Conservation (phyloP, 1,140 invertebrate genomes). For the Sesamia nonagrioides region DNA sequence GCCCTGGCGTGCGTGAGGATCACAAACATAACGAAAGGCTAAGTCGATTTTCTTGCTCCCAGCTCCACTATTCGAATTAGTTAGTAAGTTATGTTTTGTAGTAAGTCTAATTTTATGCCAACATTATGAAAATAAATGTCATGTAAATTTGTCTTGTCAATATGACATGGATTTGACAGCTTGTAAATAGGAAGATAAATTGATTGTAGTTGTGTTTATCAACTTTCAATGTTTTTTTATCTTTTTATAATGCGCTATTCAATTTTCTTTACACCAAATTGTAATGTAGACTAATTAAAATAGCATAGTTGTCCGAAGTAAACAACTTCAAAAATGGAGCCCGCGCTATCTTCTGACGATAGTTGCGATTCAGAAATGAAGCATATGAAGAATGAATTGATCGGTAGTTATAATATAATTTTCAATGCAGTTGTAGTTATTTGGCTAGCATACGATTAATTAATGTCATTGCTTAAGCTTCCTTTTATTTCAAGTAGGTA, state of each 20-base stretch:
- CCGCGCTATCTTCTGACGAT: slow-evolving; percentile 69
- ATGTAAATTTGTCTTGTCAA: slow-evolving; percentile 1
- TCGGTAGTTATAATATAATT: slow-evolving; percentile 64
- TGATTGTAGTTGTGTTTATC: slow-evolving; percentile 44
- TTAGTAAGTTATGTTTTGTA: no score
- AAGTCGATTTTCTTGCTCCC: no score
- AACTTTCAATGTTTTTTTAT: slow-evolving; percentile 41
- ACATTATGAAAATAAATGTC: slow-evolving; percentile 1
- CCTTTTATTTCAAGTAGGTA: background rate
- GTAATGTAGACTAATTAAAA: background rate
- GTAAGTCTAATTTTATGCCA: background rate
- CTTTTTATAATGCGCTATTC: slow-evolving; percentile 4
- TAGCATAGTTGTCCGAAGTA: background rate
- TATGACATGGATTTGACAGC: slow-evolving; percentile 16
- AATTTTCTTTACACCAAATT: background rate
- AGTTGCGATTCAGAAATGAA: slow-evolving; percentile 73
- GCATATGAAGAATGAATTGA: slow-evolving; percentile 70
- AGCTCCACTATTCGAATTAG: no score
- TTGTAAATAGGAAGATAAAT: slow-evolving; percentile 33
- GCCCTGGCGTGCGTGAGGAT: no score
- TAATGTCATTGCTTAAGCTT: no score
- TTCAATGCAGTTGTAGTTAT: no score
- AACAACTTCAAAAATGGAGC: slow-evolving; percentile 59
- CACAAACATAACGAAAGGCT: no score
- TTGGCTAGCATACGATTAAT: no score